Evolutionary conservation across 2,113 vertebrate species (phyloP).

Genomic region (Chloroceryle aenea): DNA sequence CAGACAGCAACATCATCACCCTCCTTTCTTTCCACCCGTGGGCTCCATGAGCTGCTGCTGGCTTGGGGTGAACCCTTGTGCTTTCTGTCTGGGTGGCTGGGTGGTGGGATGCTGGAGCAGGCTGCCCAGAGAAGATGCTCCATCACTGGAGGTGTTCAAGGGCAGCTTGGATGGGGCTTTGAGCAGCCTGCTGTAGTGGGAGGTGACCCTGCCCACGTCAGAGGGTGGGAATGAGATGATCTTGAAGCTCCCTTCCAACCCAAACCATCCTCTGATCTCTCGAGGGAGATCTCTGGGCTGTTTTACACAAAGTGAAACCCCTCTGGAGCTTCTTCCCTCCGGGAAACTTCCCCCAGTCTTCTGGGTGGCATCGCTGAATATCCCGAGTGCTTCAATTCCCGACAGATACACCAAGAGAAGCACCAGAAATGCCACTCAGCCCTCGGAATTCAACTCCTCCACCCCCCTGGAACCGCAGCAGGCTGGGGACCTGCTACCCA

Average conservation of each 20-base stretch:
- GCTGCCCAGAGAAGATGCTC: too few species aligned
- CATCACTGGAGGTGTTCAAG: too few species aligned
- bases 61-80: background rate
- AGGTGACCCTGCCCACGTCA: too few species aligned
- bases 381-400: background rate
- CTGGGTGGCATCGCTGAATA: accelerated
- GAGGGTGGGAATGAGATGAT: too few species aligned
- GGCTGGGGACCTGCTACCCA: background rate
- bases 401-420: background rate
- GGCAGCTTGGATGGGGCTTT: too few species aligned
- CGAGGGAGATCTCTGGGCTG: accelerated
- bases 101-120: too few species aligned
- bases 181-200: too few species aligned
- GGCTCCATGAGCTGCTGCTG: background rate
- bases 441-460: accelerated
- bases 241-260: too few species aligned
- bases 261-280: background rate
- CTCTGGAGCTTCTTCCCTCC: background rate
- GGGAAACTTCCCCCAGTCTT: background rate
- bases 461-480: accelerated
- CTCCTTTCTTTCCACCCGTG: background rate
- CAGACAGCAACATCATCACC: accelerated
- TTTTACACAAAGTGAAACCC: background rate
- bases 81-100: background rate
- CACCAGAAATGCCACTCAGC: accelerated